phyloP scores from a whole-genome alignment of 2,888 invertebrate genomes.

The Timema podura region DNA sequence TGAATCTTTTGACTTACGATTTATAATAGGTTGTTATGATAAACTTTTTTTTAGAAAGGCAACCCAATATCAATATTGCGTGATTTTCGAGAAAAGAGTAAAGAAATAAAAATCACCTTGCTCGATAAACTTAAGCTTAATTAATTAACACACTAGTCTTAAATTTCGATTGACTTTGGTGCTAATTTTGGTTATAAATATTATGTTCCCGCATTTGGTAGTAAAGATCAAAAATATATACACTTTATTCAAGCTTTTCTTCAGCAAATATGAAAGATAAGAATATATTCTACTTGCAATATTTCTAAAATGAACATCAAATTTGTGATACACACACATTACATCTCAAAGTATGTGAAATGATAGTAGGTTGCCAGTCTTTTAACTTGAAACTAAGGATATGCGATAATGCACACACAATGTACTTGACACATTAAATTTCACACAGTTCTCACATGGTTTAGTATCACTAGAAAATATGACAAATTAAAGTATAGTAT shows the following conservation, averaged over 20 bases:
- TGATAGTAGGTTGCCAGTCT: constrained; percentile 25
- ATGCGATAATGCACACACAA: too few species aligned
- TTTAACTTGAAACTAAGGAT: too few species aligned
- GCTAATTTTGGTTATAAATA: constrained; percentile 14
- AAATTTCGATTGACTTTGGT: not conserved
- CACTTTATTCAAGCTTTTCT: constrained; percentile 14
- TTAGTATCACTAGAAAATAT: not conserved
- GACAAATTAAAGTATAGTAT: constrained; percentile 13
- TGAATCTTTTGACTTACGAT: constrained; percentile 25
- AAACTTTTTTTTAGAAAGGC: constrained; percentile 23
- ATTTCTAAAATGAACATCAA: too few species aligned
- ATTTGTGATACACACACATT: too few species aligned
- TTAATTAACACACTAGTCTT: too few species aligned
- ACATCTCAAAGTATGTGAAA: constrained; percentile 19
- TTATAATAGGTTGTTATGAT: constrained; percentile 22
- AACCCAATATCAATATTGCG: constrained; percentile 23
- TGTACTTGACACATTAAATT: too few species aligned
- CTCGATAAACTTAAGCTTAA: not conserved
- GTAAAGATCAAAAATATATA: constrained; percentile 19
- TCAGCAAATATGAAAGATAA: constrained; percentile 9
- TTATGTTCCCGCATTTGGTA: constrained; percentile 11
- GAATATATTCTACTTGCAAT: not conserved
- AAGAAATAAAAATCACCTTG: constrained; percentile 2
- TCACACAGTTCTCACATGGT: too few species aligned
- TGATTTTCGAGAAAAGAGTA: constrained; percentile 4